Evolutionary conservation across 2,113 vertebrate genomes (phyloP), one percentile per base, ranked within the genome.

Genomic region (Lucifuga dentata): DNA sequence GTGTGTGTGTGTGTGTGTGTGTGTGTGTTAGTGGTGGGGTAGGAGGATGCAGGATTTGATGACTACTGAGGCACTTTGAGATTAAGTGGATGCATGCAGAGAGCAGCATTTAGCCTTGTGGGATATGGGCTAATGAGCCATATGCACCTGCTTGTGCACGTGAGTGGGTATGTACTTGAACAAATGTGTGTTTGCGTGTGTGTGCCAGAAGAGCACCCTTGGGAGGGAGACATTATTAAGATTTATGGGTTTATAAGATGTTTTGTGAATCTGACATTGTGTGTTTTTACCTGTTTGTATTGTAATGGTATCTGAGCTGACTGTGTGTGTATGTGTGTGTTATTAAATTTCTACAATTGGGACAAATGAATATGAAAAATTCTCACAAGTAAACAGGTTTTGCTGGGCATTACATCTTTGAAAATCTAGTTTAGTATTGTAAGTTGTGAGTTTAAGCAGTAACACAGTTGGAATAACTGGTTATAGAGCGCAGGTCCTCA

Each of bases 81-180:
- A 88, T 87, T 85, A 87, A 59, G 35, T 68, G 20, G 48, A 44
- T 41, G 33, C 70, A 26, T 69, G 73, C 51, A 33, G 75, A 49
- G 73, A 76, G 17, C 41, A 36, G n/a, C 45, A 1, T 78, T 88
- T 86, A 86, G 83, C 78, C 82, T 69, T 76, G 70, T 83, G 83
- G 80, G 81, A 89, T 86, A 60, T 84, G 68, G 71, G 73, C 69
- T 92, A 88, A 89, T 86, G 72, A 81, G 75, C 67, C 49, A 39
- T 66, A 69, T 73, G 76, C 68, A 84, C 67, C 56, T 72, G 57
- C 46, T 43, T 8, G 1, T 32, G 36, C 50, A 55, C 26, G 11
- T 52, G 67, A 2, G 38, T 72, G 52, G 56, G 32, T 61, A 39
- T 49, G 35, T 40, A 13, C 11, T 16, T 41, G 17, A 57, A 12